These are phyloP conservation scores for Arnoldichthys spilopterus DNA, from an alignment of 2,797 vertebrate genomes.

Conservation along the genomic window DNA sequence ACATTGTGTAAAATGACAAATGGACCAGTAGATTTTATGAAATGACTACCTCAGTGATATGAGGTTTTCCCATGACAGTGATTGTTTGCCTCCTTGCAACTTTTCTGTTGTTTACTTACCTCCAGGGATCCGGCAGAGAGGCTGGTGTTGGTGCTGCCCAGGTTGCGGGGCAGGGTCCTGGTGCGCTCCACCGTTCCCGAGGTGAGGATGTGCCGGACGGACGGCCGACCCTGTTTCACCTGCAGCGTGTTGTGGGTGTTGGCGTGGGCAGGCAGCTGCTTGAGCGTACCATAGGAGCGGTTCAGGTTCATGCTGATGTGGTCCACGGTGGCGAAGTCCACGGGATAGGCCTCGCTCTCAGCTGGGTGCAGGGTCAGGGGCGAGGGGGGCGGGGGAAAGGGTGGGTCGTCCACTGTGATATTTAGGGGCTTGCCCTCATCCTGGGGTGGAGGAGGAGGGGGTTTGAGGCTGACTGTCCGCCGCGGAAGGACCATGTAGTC, in stretches of 20 bases:
- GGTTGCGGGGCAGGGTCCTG: conserved; percentile 95
- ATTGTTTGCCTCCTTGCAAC: not conserved
- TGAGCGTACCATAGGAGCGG: conserved; percentile 93
- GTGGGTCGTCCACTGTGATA: conserved; percentile 84
- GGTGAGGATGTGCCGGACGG: conserved; percentile 90
- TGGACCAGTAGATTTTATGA: not conserved
- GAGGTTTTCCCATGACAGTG: not conserved
- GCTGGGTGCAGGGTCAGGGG: conserved; percentile 81
- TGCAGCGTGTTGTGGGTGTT: conserved; percentile 90
- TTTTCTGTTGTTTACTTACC: conserved; percentile 81
- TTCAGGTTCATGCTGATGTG: conserved; percentile 87
- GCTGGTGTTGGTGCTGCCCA: conserved; percentile 90
- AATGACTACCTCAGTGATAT: not conserved
- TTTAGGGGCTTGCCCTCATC: conserved; percentile 85
- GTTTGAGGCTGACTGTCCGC: conserved; percentile 92
- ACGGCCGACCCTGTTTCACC: conserved; percentile 90
- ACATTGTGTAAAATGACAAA: not conserved
- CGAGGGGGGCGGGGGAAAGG: conserved; percentile 80
- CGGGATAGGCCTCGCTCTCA: conserved; percentile 88
- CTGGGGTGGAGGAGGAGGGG: conserved; percentile 73
- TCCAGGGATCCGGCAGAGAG: conserved; percentile 94
- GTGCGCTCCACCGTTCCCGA: conserved; percentile 90
- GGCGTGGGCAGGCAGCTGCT: conserved; percentile 81
- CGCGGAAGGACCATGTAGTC: conserved; percentile 98
- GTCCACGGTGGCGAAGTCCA: conserved; percentile 85